Evolutionary conservation across 2,113 vertebrate genomes (phyloP), one percentile per base, ranked within the genome.

Genomic region (Macrotus californicus): DNA sequence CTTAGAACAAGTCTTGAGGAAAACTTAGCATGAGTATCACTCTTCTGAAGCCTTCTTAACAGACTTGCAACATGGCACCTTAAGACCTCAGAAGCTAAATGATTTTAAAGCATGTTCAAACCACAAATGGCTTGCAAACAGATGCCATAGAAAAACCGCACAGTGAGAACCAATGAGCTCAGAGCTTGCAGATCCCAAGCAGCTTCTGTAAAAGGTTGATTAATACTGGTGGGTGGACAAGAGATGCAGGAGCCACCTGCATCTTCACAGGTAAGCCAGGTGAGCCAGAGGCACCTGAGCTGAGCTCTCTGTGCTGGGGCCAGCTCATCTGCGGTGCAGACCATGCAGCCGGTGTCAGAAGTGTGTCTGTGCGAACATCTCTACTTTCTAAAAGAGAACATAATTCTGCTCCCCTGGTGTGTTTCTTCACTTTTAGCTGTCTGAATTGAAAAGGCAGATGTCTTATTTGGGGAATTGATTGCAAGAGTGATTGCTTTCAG

Each of bases 401-500:
- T 97, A 96, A 97, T 97, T 98, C 92, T 96, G 75, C 61, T 95
- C 96, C 96, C 94, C 94, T 93, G n/a, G 96, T 97, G 98, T 94
- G 93, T 97, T 96, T 93, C 97, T 97, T 98, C 98, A 95, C 97
- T 98, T 97, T 95, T 77, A 94, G 95, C 95, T 98, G 96, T 96
- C 95, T 98, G 96, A 96, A 97, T 97, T 91, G 94, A 97, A 98
- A 98, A 98, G 92, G 86, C 98, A 98, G 98, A 98, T 98, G 97
- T 97, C 98, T 98, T 94, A 97, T 98, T 97, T 95, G 84, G 98
- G 97, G 97, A 98, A 98, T 97, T 98, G 96, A 97, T 94, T 97
- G 79, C 96, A 98, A 95, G 89, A 93, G 95, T 97, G 97, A 98
- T 97, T 98, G 97, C 94, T 98, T 98, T 98, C 97, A 97, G 97